Evolutionary conservation across 2,113 vertebrate species (phyloP).

Genomic region (Urocynchramus pylzowi): DNA sequence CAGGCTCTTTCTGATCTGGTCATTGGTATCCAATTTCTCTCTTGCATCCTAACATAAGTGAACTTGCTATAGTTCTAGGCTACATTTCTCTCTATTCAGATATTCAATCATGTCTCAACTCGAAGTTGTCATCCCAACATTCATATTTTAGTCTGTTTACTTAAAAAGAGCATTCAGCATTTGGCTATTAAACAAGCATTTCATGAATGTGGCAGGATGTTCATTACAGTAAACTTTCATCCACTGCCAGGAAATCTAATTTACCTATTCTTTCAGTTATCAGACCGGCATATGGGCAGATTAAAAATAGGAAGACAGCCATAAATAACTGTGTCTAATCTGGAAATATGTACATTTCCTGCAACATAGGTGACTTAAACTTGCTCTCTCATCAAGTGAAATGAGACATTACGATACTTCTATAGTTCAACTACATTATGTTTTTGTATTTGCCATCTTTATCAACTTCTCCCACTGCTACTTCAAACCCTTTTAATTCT

Average conservation of each 20-base stretch:
- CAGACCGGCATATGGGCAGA: conserved; percentile 8
- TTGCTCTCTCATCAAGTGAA: background rate
- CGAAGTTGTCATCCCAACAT: background rate
- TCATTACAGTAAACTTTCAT: conserved; percentile 26
- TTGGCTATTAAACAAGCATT: conserved; percentile 20
- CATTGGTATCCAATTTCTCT: background rate
- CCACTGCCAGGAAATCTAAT: conserved; percentile 36
- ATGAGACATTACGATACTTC: background rate
- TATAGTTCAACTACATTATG: background rate
- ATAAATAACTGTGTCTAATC: background rate
- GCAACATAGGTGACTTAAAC: background rate
- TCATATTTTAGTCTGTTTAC: background rate
- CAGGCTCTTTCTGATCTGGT: background rate
- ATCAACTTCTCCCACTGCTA: background rate
- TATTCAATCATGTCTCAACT: background rate
- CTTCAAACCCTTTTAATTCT: background rate
- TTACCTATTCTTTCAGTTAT: conserved; percentile 49
- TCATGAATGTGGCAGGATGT: background rate
- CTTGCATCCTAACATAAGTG: background rate
- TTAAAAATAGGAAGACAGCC: conserved; percentile 32
- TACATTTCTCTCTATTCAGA: background rate
- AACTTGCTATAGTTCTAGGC: background rate
- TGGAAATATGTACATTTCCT: background rate
- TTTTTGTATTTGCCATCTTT: background rate
- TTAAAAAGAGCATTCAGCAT: conserved; percentile 2